Conservation (phyloP, 2,113 vertebrate species). For the Bolborhynchus lineola region DNA sequence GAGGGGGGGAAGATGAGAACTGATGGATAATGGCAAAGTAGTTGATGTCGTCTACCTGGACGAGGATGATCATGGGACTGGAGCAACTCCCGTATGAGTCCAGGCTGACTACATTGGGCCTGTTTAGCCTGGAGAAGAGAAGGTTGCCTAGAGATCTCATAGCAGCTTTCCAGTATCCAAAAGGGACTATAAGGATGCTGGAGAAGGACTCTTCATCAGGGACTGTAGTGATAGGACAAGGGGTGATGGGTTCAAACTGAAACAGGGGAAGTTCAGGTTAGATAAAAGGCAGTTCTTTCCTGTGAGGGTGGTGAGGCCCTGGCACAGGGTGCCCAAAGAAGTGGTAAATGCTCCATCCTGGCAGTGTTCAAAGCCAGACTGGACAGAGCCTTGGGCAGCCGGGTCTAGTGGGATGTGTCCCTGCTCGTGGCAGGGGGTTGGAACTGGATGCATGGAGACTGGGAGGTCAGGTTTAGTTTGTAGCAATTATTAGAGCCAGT, state of each 20-base stretch:
- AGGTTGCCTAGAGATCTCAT: neutral
- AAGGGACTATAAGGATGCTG: neutral
- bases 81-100: no score
- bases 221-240: neutral
- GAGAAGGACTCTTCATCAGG: neutral
- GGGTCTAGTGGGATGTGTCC: neutral
- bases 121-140: neutral
- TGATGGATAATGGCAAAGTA: neutral
- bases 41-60: neutral
- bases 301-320: accelerated
- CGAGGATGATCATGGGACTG: no score
- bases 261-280: neutral
- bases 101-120: no score
- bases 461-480: neutral
- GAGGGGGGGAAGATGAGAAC: neutral
- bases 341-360: neutral
- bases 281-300: neutral
- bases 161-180: neutral
- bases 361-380: neutral
- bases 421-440: neutral
- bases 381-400: no score
- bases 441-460: neutral
- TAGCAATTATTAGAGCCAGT: neutral
- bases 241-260: neutral
- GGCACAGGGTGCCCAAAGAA: neutral